These are phyloP conservation scores for Dendropsophus ebraccatus DNA, from an alignment of 2,113 vertebrate species.

Conservation along the genomic window DNA sequence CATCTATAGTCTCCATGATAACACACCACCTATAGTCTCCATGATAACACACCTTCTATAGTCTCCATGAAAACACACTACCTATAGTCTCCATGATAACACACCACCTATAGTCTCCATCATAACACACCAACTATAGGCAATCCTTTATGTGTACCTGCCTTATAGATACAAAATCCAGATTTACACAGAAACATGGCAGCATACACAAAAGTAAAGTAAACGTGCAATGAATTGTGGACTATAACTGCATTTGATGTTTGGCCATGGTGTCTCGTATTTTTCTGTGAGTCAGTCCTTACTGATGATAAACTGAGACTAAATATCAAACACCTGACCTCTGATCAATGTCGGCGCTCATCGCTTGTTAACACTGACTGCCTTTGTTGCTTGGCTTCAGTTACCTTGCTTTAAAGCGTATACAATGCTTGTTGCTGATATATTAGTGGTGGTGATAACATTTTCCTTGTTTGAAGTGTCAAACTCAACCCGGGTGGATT, in stretches of 20 bases:
- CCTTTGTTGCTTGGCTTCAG: background rate
- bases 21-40: no score
- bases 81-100: no score
- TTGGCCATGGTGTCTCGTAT: background rate
- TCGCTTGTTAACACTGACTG: background rate
- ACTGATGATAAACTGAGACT: background rate
- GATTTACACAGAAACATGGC: background rate
- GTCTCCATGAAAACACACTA: no score
- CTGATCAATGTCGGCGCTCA: background rate
- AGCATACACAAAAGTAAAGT: background rate
- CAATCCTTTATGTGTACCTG: background rate
- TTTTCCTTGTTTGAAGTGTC: constrained; percentile 90
- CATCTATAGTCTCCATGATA: no score
- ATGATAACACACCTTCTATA: no score
- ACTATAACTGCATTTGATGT: background rate
- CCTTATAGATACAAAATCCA: background rate
- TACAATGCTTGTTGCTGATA: constrained; percentile 90
- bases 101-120: no score
- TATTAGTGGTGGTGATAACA: constrained; percentile 89
- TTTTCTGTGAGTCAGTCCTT: background rate
- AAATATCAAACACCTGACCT: background rate
- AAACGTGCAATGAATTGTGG: background rate
- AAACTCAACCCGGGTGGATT: constrained; percentile 85
- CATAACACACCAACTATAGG: no score
- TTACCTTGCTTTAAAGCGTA: constrained; percentile 94